Base-by-base conservation (phyloP, 2,888 invertebrate species). In the Hirtodrosophila duncani region DNA sequence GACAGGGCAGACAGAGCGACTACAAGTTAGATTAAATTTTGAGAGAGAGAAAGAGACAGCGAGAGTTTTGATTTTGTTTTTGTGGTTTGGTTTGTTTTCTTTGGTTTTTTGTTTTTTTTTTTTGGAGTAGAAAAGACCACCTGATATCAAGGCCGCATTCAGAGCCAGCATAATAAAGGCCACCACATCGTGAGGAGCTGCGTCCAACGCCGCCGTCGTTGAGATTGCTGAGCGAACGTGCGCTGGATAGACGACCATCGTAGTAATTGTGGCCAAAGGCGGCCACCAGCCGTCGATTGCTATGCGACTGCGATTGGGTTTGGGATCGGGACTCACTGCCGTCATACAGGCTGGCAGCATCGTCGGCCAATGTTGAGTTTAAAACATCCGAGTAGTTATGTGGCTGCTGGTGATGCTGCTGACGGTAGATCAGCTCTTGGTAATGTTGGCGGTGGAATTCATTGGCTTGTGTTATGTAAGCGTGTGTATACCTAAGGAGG, bases 401-500 rank as follows among this genome's bases (percentile, higher is more conserved):
- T 23, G 16, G 61, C 46, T 55, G 69, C 20, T 77, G 62, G 6
- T 45, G 51, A 2, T 52, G 65, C 50, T 78, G 77, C 31, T 81
- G 75, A 20, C 75, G 69, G 58, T 59, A 72, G 67, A 52, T 67
- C 26, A 67, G 68, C 26, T 77, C 68, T 45, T 66, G 67, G 67
- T 75, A 79, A 68, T 84, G 83, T 43, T 83, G 84, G 44, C 85
- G 83, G 82, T 85, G 86, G 63, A 83, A 83, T 71, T 86, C 85
- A 80, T 83, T 86, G 64, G 84, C 79, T 81, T 85, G 85, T 81
- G 83, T 82, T 78, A 85, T 84, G 74, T 85, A 86, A 77, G 84
- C 86, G 71, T 85, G 85, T 69, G 83, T 84, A 83, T 86, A 86
- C 84, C 86, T 86, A 79, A n/a, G n/a, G n/a, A n/a, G n/a, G n/a